phyloP scores from a whole-genome alignment of 2,888 invertebrate species.

The Heliconius sara region DNA sequence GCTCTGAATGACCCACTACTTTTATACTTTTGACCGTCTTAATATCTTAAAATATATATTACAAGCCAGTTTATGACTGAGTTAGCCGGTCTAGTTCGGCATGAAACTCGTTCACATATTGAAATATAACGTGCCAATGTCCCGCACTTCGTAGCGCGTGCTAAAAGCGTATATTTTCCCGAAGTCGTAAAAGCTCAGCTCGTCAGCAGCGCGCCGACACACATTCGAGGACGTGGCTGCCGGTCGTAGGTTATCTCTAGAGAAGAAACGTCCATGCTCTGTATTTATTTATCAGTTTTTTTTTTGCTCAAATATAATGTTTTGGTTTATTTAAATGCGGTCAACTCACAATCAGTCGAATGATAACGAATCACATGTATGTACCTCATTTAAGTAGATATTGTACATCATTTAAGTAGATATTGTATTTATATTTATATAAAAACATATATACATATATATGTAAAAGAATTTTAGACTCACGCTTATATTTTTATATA shows the following conservation, averaged over 20 bases:
- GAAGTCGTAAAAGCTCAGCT: constrained; percentile 53
- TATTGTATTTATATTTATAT: neutral
- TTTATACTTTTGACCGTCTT: no score
- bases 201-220: constrained; percentile 49
- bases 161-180: constrained; percentile 21
- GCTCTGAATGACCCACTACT: constrained; percentile 30
- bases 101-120: constrained; percentile 6
- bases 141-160: neutral
- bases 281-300: constrained; percentile 7
- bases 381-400: neutral
- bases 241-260: constrained; percentile 62
- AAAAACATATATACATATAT: neutral
- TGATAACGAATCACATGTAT: neutral
- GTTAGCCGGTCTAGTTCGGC: neutral
- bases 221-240: constrained; percentile 52
- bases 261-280: constrained; percentile 52
- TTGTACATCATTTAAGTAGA: neutral
- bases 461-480: neutral
- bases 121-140: neutral
- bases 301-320: constrained; percentile 5
- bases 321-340: constrained; percentile 15
- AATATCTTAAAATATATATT: neutral
- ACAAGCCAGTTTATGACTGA: neutral
- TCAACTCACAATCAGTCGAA: neutral
- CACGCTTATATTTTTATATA: no score